Evolutionary conservation across 2,888 invertebrate genomes (phyloP), one percentile per base, ranked within the genome.

Genomic region (Automeris io): DNA sequence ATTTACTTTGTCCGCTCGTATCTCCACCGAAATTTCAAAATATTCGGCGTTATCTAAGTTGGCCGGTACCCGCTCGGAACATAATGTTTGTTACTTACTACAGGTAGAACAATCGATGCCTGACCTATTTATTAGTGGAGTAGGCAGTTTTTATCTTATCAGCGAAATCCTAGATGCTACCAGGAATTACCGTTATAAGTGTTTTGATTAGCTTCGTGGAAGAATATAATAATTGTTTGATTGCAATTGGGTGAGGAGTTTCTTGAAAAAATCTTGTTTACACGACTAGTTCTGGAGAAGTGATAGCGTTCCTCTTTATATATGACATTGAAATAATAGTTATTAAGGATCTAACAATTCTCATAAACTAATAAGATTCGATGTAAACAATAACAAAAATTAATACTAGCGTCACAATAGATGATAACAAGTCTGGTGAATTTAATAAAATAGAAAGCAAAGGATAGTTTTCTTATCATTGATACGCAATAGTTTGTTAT

Each of bases 381-480:
- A 18, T 37, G 22, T 37, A 11, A 37, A 23, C 23, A 37, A 23
- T 23, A 32, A 32, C 32, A 23, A 32, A 32, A 32, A 23, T 21
- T 22, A 31, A 23, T 23, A 18, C n/a, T n/a, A n/a, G 18, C 23
- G 32, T 9, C 18, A 37, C 32, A 37, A 23, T 32, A 22, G 32
- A 37, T 11, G 23, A 23, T 5, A 23, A 18, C 8, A 23, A 22
- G 23, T 32, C 18, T 32, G 32, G 32, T 31, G 23, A 37, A 32
- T 31, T 18, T 11, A 23, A 37, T 32, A 23, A 37, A 22, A 23
- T 37, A 37, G 32, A 37, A 37, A 22, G 37, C 37, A 32, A 37
- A 37, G 22, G 18, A 35, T 12, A 23, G 37, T 24, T 13, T 16
- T 23, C 23, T 37, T 37, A 32, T 37, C 37, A 11, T 37, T 8